Conservation (phyloP, 2,113 vertebrate species). For the Atlantisia rogersi region DNA sequence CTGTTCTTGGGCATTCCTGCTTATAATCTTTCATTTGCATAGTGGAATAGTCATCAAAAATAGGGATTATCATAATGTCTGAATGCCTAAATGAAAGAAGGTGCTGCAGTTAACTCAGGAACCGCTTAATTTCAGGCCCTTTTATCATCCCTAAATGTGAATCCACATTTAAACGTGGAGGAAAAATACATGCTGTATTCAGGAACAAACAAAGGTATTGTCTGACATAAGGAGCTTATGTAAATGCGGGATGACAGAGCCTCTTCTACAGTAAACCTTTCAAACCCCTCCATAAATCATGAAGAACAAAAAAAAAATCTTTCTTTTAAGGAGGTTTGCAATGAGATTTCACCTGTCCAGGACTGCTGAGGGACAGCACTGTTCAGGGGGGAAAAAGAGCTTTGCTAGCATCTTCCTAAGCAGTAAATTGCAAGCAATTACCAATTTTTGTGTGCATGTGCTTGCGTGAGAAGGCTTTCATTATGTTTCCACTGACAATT, state of each 20-base stretch:
- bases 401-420: background rate
- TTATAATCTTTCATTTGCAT: conserved; percentile 40
- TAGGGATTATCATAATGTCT: conserved; percentile 17
- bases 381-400: background rate
- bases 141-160: conserved; percentile 35
- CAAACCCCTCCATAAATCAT: conserved; percentile 41
- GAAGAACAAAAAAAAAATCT: background rate
- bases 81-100: conserved; percentile 47
- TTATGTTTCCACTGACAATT: background rate
- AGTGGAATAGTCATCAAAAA: conserved; percentile 20
- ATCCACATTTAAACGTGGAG: conserved; percentile 32
- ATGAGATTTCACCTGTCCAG: conserved; percentile 1
- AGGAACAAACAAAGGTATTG: conserved; percentile 58
- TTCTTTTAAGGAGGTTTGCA: conserved; percentile 29
- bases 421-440: background rate
- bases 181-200: background rate
- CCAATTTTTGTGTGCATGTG: background rate
- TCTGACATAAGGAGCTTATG: conserved; percentile 58
- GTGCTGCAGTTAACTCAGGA: conserved; percentile 31
- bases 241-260: conserved; percentile 27
- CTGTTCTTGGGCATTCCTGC: background rate
- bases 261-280: conserved; percentile 60
- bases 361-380: background rate
- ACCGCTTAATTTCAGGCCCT: background rate
- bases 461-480: background rate